These are phyloP conservation scores for Platyrinchus mystaceus DNA, from an alignment of 2,797 vertebrate species.

Conservation along the genomic window DNA sequence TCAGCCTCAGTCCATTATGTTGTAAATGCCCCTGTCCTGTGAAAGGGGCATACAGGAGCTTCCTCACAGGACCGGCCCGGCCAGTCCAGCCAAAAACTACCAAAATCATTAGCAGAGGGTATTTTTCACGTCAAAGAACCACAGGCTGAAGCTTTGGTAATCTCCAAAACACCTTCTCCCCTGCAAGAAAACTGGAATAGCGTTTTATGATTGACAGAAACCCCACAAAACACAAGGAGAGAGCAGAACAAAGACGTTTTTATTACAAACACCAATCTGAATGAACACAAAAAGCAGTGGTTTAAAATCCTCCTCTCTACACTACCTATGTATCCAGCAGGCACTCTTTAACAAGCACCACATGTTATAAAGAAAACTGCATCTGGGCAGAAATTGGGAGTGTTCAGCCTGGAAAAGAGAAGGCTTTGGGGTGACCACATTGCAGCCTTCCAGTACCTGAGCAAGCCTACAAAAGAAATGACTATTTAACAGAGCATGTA, in stretches of 20 bases:
- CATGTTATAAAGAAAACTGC: neutral
- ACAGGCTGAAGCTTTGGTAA: neutral
- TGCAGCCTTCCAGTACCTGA: neutral
- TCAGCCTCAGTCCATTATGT: slow-evolving; percentile 50
- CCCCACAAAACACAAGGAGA: neutral
- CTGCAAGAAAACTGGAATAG: neutral
- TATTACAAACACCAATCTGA: neutral
- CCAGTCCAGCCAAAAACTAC: neutral
- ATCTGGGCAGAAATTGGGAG: neutral
- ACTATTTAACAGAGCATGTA: neutral
- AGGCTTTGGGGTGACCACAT: neutral
- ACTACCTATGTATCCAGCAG: neutral
- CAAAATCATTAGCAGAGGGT: neutral
- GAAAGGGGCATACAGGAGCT: slow-evolving; percentile 9
- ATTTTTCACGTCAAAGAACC: neutral
- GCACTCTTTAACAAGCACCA: neutral
- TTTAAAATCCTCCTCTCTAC: neutral
- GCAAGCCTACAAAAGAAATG: neutral
- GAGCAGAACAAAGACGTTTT: neutral
- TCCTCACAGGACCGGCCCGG: neutral
- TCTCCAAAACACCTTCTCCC: neutral
- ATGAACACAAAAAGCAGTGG: rapidly evolving
- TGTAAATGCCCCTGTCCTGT: slow-evolving; percentile 53
- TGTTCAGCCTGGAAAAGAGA: neutral
- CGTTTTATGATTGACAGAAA: neutral